Base-by-base conservation (phyloP, 2,888 invertebrate species). In the Hemithea aestivaria region DNA sequence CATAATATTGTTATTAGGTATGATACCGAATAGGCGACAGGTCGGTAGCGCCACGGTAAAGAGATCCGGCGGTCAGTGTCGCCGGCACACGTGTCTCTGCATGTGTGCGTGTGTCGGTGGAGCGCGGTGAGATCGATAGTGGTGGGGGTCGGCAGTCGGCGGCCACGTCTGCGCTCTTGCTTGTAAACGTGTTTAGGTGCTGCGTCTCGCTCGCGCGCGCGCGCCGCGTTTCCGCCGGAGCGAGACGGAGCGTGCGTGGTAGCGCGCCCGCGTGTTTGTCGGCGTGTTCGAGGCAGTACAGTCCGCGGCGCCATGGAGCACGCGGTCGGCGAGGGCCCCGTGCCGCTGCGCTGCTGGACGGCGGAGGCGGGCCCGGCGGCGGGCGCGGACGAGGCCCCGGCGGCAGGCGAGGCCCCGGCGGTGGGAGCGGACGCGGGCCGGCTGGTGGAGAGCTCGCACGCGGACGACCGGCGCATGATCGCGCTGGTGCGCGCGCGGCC, bases 381-480 rank as follows among this genome's bases (percentile, higher is more conserved):
- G 10, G 10, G 42, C 7, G 37, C 20, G 9, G 27, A 7, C 12
- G 36, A 9, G 10, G 20, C n/a, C n/a, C n/a, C n/a, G n/a, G 22
- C 27, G 26, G 31, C 31, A 40, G 27, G 34, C 32, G 29, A 27
- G 37, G 28, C 47, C 72, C 59, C n/a, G n/a, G n/a, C n/a, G n/a
- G n/a, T n/a, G n/a, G n/a, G n/a, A n/a, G 16, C 16, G 16, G 50
- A 68, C 35, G 45, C 78, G 56, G 82, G 83, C 31, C 70, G 77
- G 46, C 63, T 76, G 57, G 74, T 83, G 64, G 81, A 83, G 62
- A 68, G 63, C 40, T 66, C 67, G 53, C 80, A 83, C 68, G 84
- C 83, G 24, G 85, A 83, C 57, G 85, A 85, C 68, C 73, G 82
- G 33, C 67, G 66, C 45, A 70, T 85, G 63, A 85, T 85, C 58